Evolutionary conservation across 2,888 invertebrate species (phyloP), one percentile per base, ranked within the genome.

Genomic region (Petrolisthes manimaculis): DNA sequence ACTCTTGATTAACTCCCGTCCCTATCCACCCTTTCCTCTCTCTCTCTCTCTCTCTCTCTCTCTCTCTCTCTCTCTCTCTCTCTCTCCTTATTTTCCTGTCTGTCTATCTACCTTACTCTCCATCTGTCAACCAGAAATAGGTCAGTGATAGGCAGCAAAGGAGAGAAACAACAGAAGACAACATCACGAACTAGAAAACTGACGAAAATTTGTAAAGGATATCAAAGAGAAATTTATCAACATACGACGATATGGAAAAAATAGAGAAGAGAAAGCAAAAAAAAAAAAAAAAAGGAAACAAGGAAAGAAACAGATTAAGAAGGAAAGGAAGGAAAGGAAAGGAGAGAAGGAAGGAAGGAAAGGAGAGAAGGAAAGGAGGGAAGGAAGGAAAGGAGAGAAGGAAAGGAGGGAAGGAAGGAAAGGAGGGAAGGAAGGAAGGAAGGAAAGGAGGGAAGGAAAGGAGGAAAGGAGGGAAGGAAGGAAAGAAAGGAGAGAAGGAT

Each of bases 41-140:
- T 77, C 77, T 37, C 77, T 77, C 77, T 37, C 77, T 77, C 75
- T 77, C 81, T 21, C 67, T 61, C 81, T 24, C 81, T 81, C 81
- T 81, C 54, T 55, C 81, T 55, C 77, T 51, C 24, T 77, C 77
- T 77, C 77, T 77, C 77, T 77, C 24, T 77, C 83, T 83, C 83
- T 83, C 83, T 83, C 83, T 71, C 74, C 61, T 18, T 81, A 51
- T 54, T 53, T 54, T 53, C 53, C 81, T 54, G 18, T 81, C 81
- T 37, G 21, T 24, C 69, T 24, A 12, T 69, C 61, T 78, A 18
- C 53, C 78, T 78, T 53, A 24, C 78, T 21, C 53, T 53, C 18
- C 5, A 12, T 74, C 74, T 21, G 37, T 24, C 61, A 61, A 61
- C 18, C 37, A 71, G 37, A 37, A 37, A 37, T 37, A 37, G 37